Conservation (phyloP, 2,888 invertebrate species). For the Chaetogeoica ovagalla region DNA sequence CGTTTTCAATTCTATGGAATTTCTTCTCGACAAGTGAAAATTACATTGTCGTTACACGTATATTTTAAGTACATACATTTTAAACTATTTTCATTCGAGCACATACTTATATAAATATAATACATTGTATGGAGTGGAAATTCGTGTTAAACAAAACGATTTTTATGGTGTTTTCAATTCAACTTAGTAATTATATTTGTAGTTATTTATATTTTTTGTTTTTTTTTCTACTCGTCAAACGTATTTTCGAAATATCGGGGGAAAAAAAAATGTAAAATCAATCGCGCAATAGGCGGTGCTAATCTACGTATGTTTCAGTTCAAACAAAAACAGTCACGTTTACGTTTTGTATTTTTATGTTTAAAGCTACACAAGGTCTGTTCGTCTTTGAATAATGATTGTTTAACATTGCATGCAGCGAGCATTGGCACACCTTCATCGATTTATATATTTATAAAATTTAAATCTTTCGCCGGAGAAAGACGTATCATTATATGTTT, state of each 20-base stretch:
- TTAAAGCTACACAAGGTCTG: background rate
- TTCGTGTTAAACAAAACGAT: too few relatives aligned
- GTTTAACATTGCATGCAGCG: slow-evolving; percentile 3
- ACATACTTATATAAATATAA: too few relatives aligned
- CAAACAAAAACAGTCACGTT: slow-evolving; percentile 1
- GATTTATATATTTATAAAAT: slow-evolving; percentile 19
- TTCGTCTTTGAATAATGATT: slow-evolving; percentile 31
- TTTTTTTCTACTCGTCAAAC: background rate
- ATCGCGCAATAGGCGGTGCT: background rate
- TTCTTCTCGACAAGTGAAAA: too few relatives aligned
- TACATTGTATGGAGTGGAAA: too few relatives aligned
- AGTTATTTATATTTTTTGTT: too few relatives aligned
- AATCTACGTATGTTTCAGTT: background rate
- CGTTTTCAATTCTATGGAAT: too few relatives aligned
- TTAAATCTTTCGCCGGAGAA: background rate
- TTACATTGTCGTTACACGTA: too few relatives aligned
- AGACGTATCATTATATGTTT: background rate
- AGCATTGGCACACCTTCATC: slow-evolving; percentile 21
- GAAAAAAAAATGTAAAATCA: background rate
- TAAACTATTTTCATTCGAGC: too few relatives aligned
- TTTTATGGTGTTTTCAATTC: too few relatives aligned
- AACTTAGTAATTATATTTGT: too few relatives aligned
- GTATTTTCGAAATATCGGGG: background rate
- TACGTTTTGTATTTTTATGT: slow-evolving; percentile 32
- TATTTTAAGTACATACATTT: too few relatives aligned